These are phyloP conservation scores for Acrocephalus kingi DNA, from an alignment of 2,113 vertebrate species.

Conservation along the genomic window DNA sequence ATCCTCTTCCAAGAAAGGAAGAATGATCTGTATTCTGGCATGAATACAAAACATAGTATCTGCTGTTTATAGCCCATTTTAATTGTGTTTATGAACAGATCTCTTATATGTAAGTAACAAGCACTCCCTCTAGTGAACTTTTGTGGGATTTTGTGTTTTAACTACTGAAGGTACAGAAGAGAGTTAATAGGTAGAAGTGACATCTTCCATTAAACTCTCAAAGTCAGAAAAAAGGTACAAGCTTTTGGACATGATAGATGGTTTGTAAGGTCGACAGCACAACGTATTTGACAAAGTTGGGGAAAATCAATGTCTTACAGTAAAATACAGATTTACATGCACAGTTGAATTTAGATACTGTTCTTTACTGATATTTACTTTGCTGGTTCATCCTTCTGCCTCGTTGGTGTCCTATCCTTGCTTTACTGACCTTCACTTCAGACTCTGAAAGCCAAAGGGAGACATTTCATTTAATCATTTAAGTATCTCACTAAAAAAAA, in stretches of 20 bases:
- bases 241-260: background rate
- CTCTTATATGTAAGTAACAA: background rate
- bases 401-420: background rate
- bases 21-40: background rate
- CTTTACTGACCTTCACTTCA: background rate
- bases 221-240: background rate
- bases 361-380: background rate
- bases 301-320: background rate
- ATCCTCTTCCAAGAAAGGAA: background rate
- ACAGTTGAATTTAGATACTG: background rate
- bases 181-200: background rate
- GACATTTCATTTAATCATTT: background rate
- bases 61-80: background rate
- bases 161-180: background rate
- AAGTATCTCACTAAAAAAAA: background rate
- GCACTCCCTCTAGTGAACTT: conserved; percentile 30
- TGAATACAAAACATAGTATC: background rate
- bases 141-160: background rate
- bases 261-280: accelerated
- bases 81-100: background rate
- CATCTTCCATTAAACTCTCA: background rate
- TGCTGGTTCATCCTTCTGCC: background rate
- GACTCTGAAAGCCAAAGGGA: background rate
- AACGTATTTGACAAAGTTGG: background rate
- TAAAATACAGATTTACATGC: background rate